A percentile compares a stretch with the other conserved stretches of the same genome.
These are phyloP conservation scores for Tridacna gigas DNA, from an alignment of 2,888 invertebrate species.

Conservation along the genomic window DNA sequence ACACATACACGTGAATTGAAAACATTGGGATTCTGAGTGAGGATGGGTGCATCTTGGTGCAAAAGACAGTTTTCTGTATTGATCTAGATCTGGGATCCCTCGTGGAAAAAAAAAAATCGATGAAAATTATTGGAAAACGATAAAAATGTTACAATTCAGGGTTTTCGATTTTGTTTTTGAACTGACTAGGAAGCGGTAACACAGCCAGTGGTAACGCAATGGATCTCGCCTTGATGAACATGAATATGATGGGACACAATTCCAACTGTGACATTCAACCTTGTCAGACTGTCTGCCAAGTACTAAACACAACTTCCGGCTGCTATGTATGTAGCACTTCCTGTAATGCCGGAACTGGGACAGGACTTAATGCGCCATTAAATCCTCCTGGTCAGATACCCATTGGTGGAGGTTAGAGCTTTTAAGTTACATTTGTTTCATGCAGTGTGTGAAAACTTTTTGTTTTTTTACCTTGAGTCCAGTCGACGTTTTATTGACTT, in stretches of 20 bases:
- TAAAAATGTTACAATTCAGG: too few relatives aligned
- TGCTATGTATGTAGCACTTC: conserved; percentile 42
- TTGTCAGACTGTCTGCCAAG: conserved; percentile 46
- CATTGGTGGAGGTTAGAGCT: background rate
- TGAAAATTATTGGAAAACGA: too few relatives aligned
- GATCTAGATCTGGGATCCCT: too few relatives aligned
- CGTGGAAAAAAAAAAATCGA: too few relatives aligned
- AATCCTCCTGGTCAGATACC: conserved; percentile 9
- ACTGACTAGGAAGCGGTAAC: conserved; percentile 7
- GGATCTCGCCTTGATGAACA: conserved; percentile 49
- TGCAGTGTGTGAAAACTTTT: background rate
- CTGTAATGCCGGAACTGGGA: conserved; percentile 24
- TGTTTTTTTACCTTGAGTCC: background rate
- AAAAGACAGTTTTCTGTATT: too few relatives aligned
- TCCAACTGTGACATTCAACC: conserved; percentile 31
- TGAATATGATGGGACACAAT: conserved; percentile 43
- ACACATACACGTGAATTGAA: too few relatives aligned
- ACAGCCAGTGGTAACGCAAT: conserved; percentile 45
- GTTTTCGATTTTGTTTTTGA: too few relatives aligned
- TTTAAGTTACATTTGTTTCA: background rate
- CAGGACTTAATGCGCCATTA: background rate
- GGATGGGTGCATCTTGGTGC: too few relatives aligned
- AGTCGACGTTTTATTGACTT: too few relatives aligned
- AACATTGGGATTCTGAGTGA: too few relatives aligned
- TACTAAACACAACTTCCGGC: conserved; percentile 29